Percentiles rank a stretch among this genome's conserved stretches.
These are phyloP conservation scores for Spatulosminthurus flaviceps DNA, from an alignment of 2,888 invertebrate species.

Conservation along the genomic window DNA sequence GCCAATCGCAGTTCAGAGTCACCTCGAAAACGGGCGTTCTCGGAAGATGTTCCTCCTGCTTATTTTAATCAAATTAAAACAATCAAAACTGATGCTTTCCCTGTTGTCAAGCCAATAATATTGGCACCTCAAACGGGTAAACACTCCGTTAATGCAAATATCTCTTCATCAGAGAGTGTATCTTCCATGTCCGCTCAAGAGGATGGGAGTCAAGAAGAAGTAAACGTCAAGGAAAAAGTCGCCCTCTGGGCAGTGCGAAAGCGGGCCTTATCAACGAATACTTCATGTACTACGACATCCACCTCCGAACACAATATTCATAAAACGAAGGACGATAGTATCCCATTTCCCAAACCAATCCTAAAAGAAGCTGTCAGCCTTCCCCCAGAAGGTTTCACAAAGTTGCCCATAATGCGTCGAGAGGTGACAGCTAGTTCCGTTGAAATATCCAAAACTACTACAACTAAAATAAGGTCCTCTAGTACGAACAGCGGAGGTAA, in stretches of 20 bases:
- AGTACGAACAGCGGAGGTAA: constrained; percentile 55
- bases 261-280: constrained; percentile 36
- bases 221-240: constrained; percentile 65
- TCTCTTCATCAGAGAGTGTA: constrained; percentile 7
- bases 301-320: constrained; percentile 7
- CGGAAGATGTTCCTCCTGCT: constrained; percentile 56
- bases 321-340: constrained; percentile 39
- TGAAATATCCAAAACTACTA: constrained; percentile 56
- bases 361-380: constrained; percentile 47
- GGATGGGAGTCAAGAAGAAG: constrained; percentile 61
- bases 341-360: constrained; percentile 27
- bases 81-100: constrained; percentile 59
- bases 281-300: background rate
- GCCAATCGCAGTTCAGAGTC: constrained; percentile 54
- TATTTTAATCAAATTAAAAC: constrained; percentile 55
- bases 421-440: constrained; percentile 58
- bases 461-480: constrained; percentile 50
- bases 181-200: constrained; percentile 6
- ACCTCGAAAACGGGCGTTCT: constrained; percentile 61
- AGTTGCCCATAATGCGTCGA: constrained; percentile 51
- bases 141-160: constrained; percentile 5
- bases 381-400: constrained; percentile 45
- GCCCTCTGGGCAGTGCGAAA: constrained; percentile 45
- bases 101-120: background rate
- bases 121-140: background rate